Conservation (phyloP, 2,113 vertebrate genomes). For the Nematolebias whitei region DNA sequence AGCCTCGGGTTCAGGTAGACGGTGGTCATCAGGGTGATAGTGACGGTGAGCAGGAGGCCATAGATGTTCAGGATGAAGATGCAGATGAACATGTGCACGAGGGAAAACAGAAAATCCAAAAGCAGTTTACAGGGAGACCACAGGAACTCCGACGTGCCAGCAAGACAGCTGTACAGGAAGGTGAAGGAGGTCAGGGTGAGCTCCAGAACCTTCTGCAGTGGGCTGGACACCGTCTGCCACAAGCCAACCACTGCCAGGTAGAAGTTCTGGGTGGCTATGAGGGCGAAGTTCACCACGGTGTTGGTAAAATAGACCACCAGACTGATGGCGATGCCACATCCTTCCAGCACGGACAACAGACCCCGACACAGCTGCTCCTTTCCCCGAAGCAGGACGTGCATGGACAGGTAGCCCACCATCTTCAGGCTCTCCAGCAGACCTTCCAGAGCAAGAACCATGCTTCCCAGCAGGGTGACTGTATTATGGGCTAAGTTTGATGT, state of each 20-base stretch:
- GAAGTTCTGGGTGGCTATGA: slow-evolving; percentile 87
- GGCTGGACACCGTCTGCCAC: slow-evolving; percentile 82
- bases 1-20: slow-evolving; percentile 82
- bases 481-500: slow-evolving; percentile 64
- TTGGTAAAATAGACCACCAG: slow-evolving; percentile 89
- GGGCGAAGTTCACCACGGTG: slow-evolving; percentile 88
- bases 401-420: slow-evolving; percentile 86
- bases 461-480: slow-evolving; percentile 61
- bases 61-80: slow-evolving; percentile 87
- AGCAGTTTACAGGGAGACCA: slow-evolving; percentile 89
- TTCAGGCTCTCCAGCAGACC: slow-evolving; percentile 87
- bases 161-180: slow-evolving; percentile 87
- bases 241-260: slow-evolving; percentile 76
- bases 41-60: slow-evolving; percentile 81
- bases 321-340: slow-evolving; percentile 84
- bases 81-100: slow-evolving; percentile 80
- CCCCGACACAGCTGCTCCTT: slow-evolving; percentile 86
- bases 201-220: slow-evolving; percentile 81
- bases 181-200: slow-evolving; percentile 82
- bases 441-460: slow-evolving; percentile 75
- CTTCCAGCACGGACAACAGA: slow-evolving; percentile 81
- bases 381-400: slow-evolving; percentile 83
- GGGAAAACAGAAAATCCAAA: slow-evolving; percentile 83
- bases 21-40: slow-evolving; percentile 72
- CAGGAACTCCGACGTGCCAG: slow-evolving; percentile 86